phyloP scores from a whole-genome alignment of 30 jellyfish, hydroid and myxozoan species.

The Calvadosia cruxmelitensis region DNA sequence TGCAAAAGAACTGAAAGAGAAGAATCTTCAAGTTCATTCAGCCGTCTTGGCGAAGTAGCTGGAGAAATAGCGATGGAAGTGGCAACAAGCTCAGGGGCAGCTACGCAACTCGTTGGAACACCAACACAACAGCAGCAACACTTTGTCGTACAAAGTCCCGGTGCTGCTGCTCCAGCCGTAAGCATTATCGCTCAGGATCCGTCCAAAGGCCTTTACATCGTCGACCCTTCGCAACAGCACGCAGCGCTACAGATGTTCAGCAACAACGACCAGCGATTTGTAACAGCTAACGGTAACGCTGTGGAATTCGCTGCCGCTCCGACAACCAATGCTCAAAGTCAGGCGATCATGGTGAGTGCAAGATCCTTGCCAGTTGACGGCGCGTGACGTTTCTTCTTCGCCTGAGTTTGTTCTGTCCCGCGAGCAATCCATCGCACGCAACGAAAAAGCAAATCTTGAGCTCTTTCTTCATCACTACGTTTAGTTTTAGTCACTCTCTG shows the following conservation, averaged over 20 bases:
- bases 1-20: no score
- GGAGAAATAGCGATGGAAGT: neutral
- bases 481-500: no score
- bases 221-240: conserved; percentile 76
- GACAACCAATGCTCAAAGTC: conserved; percentile 3
- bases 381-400: no score
- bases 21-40: no score
- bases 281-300: conserved; percentile 26
- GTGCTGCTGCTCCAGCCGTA: conserved; percentile 27
- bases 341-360: conserved; percentile 15
- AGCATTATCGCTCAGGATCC: conserved; percentile 83
- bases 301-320: conserved; percentile 15
- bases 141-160: conserved; percentile 25
- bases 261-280: conserved; percentile 43
- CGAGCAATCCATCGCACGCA: no score
- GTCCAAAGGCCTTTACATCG: conserved; percentile 60
- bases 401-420: no score
- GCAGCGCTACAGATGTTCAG: conserved; percentile 72
- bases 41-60: no score
- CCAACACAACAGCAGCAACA: conserved; percentile 12
- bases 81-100: neutral
- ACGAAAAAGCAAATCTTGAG: no score
- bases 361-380: no score
- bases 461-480: no score
- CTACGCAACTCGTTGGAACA: neutral